Evolutionary conservation across 2,113 vertebrate genomes (phyloP), one percentile per base, ranked within the genome.

Genomic region (Trinectes maculatus): DNA sequence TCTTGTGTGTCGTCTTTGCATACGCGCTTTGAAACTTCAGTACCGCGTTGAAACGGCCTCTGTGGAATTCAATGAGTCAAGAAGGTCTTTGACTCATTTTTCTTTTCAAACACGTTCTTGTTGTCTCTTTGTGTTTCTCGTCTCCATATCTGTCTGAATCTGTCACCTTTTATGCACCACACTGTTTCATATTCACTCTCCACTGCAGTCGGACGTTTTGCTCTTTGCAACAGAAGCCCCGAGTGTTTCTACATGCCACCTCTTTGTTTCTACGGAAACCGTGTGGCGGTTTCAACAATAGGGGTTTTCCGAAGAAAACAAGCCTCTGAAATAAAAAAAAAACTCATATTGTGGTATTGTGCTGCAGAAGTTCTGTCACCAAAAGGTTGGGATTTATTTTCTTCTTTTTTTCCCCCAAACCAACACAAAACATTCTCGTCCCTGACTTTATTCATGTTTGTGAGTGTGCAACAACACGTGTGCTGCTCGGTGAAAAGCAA

Each of bases 191-290:
- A 73, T 53, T 19, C 47, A 10, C 24, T n/a, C 58, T 54, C 34
- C 51, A 2, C 51, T 39, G 47, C 57, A 6, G 29, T 40, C 53
- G 61, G 46, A 82, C 71, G 58, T 68, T 37, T 42, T 58, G 49
- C 70, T 63, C 3, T n/a, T 18, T 29, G 1, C 62, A 73, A 64
- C 37, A 67, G 26, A 58, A 47, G 46, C 34, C 1, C 39, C 69
- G 55, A 44, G 33, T 69, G 71, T 69, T 66, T 64, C 65, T 42
- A 51, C 42, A 64, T 59, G 63, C 43, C 44, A 67, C 62, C 56
- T 59, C 40, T 65, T 74, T 73, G 83, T 87, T 85, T 85, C 83
- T 80, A 79, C 54, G 77, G 83, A 73, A 80, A 83, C 74, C 9
- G 51, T 64, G 61, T 44, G 49, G 46, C 39, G 64, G 65, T 60